A percentile compares a stretch with the other conserved stretches of the same genome.
These are phyloP conservation scores for Rhegmatorhina hoffmannsi DNA, from an alignment of 2,113 vertebrate genomes.

Conservation along the genomic window DNA sequence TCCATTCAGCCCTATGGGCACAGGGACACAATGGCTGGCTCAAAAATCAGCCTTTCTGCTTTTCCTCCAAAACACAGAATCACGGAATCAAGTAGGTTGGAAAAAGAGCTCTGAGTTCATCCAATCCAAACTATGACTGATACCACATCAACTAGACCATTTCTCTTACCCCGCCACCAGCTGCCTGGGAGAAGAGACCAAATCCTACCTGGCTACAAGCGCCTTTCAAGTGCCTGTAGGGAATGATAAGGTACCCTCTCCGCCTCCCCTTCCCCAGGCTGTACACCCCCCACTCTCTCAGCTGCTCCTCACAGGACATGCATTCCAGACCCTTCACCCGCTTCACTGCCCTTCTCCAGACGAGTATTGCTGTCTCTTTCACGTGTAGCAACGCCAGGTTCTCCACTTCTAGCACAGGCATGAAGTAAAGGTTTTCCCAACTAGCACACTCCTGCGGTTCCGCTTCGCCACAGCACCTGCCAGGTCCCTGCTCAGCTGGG, in stretches of 20 bases:
- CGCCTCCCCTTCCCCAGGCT: neutral
- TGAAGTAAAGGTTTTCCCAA: neutral
- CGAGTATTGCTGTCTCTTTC: too few species aligned
- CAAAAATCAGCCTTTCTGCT: neutral
- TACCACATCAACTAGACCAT: neutral
- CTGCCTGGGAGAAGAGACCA: neutral
- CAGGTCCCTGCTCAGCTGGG: neutral
- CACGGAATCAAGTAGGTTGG: neutral
- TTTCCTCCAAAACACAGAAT: neutral
- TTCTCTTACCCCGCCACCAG: neutral
- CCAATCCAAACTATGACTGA: neutral
- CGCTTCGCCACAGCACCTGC: fast-evolving
- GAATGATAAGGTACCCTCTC: too few species aligned
- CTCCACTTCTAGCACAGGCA: too few species aligned
- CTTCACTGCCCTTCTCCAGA: neutral
- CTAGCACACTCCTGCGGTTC: neutral
- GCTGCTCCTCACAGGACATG: neutral
- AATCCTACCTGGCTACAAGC: too few species aligned
- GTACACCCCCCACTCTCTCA: neutral
- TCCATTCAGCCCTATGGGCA: neutral
- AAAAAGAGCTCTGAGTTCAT: neutral
- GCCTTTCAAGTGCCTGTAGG: too few species aligned
- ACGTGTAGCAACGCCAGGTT: neutral
- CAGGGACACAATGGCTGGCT: neutral
- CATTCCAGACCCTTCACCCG: neutral